Evolutionary conservation across 2,113 vertebrate genomes (phyloP), one percentile per base, ranked within the genome.

Genomic region (Semnornis frantzii): DNA sequence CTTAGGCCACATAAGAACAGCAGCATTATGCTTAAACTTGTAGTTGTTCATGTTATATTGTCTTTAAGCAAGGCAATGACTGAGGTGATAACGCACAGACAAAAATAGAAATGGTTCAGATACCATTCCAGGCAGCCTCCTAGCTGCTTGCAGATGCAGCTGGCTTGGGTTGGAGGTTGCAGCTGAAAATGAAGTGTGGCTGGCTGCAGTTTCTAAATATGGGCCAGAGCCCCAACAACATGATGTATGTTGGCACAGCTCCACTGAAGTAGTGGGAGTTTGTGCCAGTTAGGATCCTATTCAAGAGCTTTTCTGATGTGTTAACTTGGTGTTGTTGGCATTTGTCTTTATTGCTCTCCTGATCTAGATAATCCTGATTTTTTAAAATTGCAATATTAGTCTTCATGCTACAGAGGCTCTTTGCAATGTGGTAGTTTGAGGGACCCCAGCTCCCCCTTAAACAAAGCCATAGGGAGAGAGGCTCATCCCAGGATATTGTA

Each of bases 101-200:
- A 85, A 69, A 25, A 50, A 15, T 0, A 75, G 79, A 54, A 75
- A 62, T 30, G 48, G 75, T 68, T 27, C 79, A 74, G 60, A 68
- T 23, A 42, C 3, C 23, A 25, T 52, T 52, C 25, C 17, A 71
- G 12, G 23, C 34, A 82, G 33, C 23, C 10, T 89, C 28, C 37
- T 46, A 46, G 60, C 7, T 76, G n/a, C 74, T 73, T 71, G 46
- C 2, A 3, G 65, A 57, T 90, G 73, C 82, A 82, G 28, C 69
- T 91, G 82, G n/a, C 87, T 89, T 69, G 58, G 30, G 12, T n/a
- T 78, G 44, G 82, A 95, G 62, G 46, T 30, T 71, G 62, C 50
- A 88, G 76, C 62, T 72, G 73, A 46, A 87, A 94, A 92, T 77
- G 72, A 94, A 91, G 79, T 89, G 93, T 87, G 79, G 44, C 76